Evolutionary conservation across 2,888 invertebrate genomes (phyloP), one percentile per base, ranked within the genome.

Genomic region (Ormyrus nitidulus): DNA sequence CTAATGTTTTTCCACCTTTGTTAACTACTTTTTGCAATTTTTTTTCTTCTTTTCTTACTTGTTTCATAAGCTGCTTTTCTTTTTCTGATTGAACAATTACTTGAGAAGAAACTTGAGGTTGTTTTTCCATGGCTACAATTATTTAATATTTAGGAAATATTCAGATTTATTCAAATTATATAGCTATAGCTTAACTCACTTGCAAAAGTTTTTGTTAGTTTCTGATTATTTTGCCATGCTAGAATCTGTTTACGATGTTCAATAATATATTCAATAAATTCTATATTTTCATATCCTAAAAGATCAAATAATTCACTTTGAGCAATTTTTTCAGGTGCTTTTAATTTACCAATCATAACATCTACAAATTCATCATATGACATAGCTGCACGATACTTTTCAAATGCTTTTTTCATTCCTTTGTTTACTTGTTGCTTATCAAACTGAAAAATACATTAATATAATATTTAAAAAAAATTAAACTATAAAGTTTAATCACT

Each of bases 221-320:
- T 88, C 78, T 84, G 83, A 68, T 51, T 75, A 6, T 75, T 81
- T 10, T 83, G 80, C 6, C 83, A 68, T 11, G 86, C 83, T 61
- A 86, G 49, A 19, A 90, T 87, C 8, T 79, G 83, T n/a, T 86
- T 83, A 49, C 82, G 85, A 84, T 90, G 85, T 74, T 87, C 83
- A 48, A 90, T 86, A 66, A 89, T 83, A 59, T 90, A 90, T 79
- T 86, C 85, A 48, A 90, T 86, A n/a, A 90, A 86, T 58, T 86
- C 85, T 59, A 90, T 84, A 64, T 88, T 92, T 84, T 98, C 96
- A 89, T 95, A 97, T 0, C 99, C 99, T 46, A 98, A 92, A 5
- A 98, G 91, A 86, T 99, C 98, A 89, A 98, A 95, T 34, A 99
- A 91, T 90, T 96, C 96, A 87, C 95, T 95, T 88, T 96, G 95